phyloP scores from a whole-genome alignment of 1,140 invertebrate species.

The Plutomurus gul region DNA sequence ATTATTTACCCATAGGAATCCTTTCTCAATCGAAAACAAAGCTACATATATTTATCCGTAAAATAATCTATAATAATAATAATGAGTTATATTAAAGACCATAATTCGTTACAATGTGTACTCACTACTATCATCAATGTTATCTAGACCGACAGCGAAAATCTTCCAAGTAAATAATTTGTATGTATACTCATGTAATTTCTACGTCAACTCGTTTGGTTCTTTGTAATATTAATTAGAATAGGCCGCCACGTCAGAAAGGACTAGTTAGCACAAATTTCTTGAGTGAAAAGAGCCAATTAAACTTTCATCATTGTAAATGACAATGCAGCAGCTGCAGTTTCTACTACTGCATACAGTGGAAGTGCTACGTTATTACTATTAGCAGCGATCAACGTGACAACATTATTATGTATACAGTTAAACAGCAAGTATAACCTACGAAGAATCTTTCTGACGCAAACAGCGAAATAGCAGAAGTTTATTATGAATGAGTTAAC shows the following conservation, averaged over 20 bases:
- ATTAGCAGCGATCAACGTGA: no score
- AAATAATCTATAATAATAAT: neutral
- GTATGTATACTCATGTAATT: neutral
- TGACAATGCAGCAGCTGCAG: neutral
- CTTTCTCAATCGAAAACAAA: neutral
- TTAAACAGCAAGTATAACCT: no score
- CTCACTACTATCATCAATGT: neutral
- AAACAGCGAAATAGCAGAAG: neutral
- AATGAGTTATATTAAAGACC: neutral
- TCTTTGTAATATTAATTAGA: neutral
- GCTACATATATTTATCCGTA: neutral
- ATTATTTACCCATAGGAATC: neutral
- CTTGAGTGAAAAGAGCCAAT: slow-evolving; percentile 1
- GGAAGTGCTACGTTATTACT: no score
- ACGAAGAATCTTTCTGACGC: slow-evolving; percentile 12
- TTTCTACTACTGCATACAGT: no score
- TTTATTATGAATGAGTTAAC: no score
- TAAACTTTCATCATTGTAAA: neutral
- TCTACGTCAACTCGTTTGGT: no score
- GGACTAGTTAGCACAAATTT: slow-evolving; percentile 24
- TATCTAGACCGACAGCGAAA: neutral
- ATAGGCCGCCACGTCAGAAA: neutral
- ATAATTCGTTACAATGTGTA: neutral
- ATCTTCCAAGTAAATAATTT: neutral
- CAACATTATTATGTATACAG: no score